phyloP scores from a whole-genome alignment of 2,797 vertebrate species.

The Glossophaga mutica region DNA sequence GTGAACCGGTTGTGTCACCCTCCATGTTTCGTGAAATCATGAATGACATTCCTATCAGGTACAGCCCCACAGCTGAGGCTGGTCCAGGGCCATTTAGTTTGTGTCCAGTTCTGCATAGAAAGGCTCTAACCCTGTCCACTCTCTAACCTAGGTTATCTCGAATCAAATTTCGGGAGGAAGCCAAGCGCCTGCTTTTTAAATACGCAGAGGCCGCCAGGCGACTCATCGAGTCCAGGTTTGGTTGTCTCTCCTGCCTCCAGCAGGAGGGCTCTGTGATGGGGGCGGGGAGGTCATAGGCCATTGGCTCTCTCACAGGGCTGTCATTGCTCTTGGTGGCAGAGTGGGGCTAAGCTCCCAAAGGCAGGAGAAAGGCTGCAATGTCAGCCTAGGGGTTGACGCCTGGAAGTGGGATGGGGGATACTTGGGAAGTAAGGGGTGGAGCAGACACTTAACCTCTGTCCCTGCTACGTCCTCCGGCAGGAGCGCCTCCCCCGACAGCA shows the following conservation, averaged over 20 bases:
- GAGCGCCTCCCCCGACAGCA: conserved; percentile 95
- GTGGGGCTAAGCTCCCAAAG: background rate
- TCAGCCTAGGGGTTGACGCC: background rate
- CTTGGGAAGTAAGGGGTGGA: background rate
- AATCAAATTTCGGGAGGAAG: conserved; percentile 98
- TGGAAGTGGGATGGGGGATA: background rate
- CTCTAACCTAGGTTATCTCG: conserved; percentile 89
- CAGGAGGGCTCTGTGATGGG: background rate
- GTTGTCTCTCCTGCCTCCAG: background rate
- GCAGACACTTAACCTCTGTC: too few species aligned
- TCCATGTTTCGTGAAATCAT: conserved; percentile 99
- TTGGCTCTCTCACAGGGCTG: background rate
- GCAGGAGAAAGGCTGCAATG: background rate
- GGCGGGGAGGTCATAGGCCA: background rate
- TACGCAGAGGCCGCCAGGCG: conserved; percentile 97
- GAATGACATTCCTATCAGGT: conserved; percentile 99
- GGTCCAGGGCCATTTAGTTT: background rate
- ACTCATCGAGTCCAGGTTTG: conserved; percentile 97
- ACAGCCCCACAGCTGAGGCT: background rate
- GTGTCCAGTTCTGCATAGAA: background rate
- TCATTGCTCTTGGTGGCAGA: background rate
- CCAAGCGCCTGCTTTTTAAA: conserved; percentile 94
- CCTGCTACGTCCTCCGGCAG: conserved; percentile 74
- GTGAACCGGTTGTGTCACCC: conserved; percentile 93
- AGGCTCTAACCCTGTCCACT: background rate